Evolutionary conservation across 2,888 invertebrate genomes (phyloP).

Genomic region (Drosophila histrio): DNA sequence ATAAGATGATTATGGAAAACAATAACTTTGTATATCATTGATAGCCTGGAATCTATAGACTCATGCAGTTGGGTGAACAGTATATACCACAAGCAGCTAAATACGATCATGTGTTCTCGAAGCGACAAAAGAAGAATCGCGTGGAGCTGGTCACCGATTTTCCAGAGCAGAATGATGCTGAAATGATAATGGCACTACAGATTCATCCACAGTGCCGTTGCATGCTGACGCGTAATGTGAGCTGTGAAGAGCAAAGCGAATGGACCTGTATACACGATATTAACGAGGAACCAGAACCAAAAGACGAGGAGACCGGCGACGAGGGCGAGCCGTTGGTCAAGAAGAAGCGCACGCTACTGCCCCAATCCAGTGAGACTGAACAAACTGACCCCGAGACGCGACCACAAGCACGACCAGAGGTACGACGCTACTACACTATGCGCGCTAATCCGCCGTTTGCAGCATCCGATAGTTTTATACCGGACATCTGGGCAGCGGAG

Average conservation of each 20-base stretch:
- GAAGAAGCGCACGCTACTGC: constrained; percentile 36
- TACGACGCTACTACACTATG: constrained; percentile 14
- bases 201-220: constrained; percentile 88
- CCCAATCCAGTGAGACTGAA: neutral
- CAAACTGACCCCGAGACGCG: neutral
- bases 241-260: constrained; percentile 93
- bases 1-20: neutral
- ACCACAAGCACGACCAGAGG: neutral
- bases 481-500: constrained; percentile 84
- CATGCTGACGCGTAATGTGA: constrained; percentile 94
- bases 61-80: constrained; percentile 94
- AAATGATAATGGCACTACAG: constrained; percentile 93
- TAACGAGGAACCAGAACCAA: constrained; percentile 87
- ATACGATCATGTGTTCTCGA: constrained; percentile 92
- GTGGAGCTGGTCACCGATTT: constrained; percentile 96
- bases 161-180: constrained; percentile 93
- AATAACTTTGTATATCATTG: constrained; percentile 58
- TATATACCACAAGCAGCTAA: constrained; percentile 91
- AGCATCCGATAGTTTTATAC: constrained; percentile 76
- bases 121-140: constrained; percentile 90
- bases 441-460: neutral
- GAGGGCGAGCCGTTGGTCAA: constrained; percentile 59
- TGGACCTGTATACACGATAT: constrained; percentile 98
- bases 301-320: constrained; percentile 76
- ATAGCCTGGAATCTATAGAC: constrained; percentile 94